Percentiles rank a stretch among this genome's conserved stretches.
Conservation (phyloP, 2,888 invertebrate genomes). For the Oscheius sp. region DNA sequence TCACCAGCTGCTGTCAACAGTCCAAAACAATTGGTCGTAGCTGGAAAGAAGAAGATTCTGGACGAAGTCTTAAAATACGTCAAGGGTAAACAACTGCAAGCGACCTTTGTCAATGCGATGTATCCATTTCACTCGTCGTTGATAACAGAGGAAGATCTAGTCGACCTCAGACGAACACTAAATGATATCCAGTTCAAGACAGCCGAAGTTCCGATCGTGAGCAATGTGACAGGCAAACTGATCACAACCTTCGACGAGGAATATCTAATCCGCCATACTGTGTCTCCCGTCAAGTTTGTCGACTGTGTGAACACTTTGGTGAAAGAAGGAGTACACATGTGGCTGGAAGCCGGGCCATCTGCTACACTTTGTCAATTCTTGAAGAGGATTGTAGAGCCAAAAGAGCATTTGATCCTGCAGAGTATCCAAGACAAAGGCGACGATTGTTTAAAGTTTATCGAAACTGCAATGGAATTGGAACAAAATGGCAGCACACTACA, state of each 20-base stretch:
- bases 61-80: slow-evolving; percentile 48
- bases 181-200: slow-evolving; percentile 43
- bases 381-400: slow-evolving; percentile 45
- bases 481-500: slow-evolving; percentile 39
- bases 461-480: slow-evolving; percentile 50
- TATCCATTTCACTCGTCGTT: slow-evolving; percentile 65
- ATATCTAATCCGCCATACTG: slow-evolving; percentile 57
- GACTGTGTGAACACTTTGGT: slow-evolving; percentile 47
- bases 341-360: slow-evolving; percentile 63
- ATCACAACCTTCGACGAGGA: slow-evolving; percentile 47
- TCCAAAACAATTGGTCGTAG: slow-evolving; percentile 60
- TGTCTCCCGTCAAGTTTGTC: slow-evolving; percentile 55
- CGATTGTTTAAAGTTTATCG: slow-evolving; percentile 44
- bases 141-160: slow-evolving; percentile 53
- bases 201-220: slow-evolving; percentile 49
- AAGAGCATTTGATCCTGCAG: slow-evolving; percentile 46
- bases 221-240: slow-evolving; percentile 58
- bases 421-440: slow-evolving; percentile 53
- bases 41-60: slow-evolving; percentile 48
- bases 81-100: slow-evolving; percentile 47
- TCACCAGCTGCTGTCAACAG: slow-evolving; percentile 57
- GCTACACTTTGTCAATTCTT: slow-evolving; percentile 52
- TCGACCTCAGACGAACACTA: slow-evolving; percentile 43
- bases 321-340: slow-evolving; percentile 46
- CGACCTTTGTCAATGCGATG: slow-evolving; percentile 58